Evolutionary conservation across 1,140 invertebrate genomes (phyloP), one percentile per base, ranked within the genome.

Genomic region (Leptinotarsa undecemlineata): DNA sequence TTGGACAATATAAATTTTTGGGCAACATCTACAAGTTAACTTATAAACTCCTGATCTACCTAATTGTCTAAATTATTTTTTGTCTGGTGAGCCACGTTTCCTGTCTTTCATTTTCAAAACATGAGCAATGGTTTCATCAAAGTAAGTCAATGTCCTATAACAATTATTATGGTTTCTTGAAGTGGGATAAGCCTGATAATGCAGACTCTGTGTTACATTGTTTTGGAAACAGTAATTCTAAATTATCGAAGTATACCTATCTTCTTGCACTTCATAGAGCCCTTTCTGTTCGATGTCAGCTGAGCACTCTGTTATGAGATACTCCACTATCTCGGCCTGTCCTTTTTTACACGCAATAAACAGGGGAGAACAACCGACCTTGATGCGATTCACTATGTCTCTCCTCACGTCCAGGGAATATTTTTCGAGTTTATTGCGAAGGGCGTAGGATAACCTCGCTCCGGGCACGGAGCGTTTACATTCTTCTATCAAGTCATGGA

Each of bases 201-300:
- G 33, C 33, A 42, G 33, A 42, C 6, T 11, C 33, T 11, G 11
- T 42, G 8, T 11, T 11, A 42, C 8, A 11, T 42, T 3, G 33
- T 42, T 42, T 42, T 11, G 33, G 11, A 42, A 42, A 42, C 33
- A 42, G 8, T 42, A 42, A 42, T 42, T 42, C 8, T 42, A 42
- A 57, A 57, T 57, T 4, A 19, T 15, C 3, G 51, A 19, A 15
- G 51, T 6, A 17, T 75, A 84, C 84, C 82, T 87, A 78, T 92
- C 91, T 80, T 92, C 90, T 1, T 89, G 89, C 11, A 91, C 90
- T 85, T 93, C 92, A 81, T 92, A 94, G 33, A 91, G 86, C 79
- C 96, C 95, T 72, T 91, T 88, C 83, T 95, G 94, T 85, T 97
- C 95, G 11, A 96, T 89, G 81, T 96, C 91, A 6, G 94, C 94